These are phyloP conservation scores for Macaria notata DNA, from an alignment of 2,888 invertebrate species.

Conservation along the genomic window DNA sequence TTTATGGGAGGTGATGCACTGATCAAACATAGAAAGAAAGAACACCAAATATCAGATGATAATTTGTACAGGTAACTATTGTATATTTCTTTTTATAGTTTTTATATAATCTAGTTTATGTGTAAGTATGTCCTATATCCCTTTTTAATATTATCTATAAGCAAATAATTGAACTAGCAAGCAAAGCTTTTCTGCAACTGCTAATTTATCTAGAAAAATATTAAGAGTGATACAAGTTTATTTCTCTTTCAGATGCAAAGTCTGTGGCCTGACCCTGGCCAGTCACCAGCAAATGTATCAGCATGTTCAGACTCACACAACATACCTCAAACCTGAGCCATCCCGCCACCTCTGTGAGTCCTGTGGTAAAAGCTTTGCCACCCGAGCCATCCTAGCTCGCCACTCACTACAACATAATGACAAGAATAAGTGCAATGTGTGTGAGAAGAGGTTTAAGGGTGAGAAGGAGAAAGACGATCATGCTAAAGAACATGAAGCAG, in stretches of 20 bases:
- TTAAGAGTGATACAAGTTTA: too few relatives aligned
- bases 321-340: constrained; percentile 39
- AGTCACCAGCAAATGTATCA: constrained; percentile 80
- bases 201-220: too few relatives aligned
- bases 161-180: too few relatives aligned
- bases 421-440: constrained; percentile 50
- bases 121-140: too few relatives aligned
- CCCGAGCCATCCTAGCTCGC: constrained; percentile 53
- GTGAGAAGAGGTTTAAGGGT: constrained; percentile 49
- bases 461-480: constrained; percentile 49
- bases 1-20: constrained; percentile 58
- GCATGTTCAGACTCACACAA: constrained; percentile 80
- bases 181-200: too few relatives aligned
- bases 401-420: constrained; percentile 55
- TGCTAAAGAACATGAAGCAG: constrained; percentile 51
- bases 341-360: constrained; percentile 67
- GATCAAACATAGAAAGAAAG: constrained; percentile 55
- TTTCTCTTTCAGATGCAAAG: constrained; percentile 73
- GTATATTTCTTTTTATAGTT: too few relatives aligned
- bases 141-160: too few relatives aligned
- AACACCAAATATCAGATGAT: constrained; percentile 51
- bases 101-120: too few relatives aligned
- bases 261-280: constrained; percentile 81
- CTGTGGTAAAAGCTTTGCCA: constrained; percentile 68
- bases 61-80: constrained; percentile 53